Evolutionary conservation across 2,797 vertebrate genomes (phyloP), one percentile per base, ranked within the genome.

Genomic region (Muraenolepis orangiensis): DNA sequence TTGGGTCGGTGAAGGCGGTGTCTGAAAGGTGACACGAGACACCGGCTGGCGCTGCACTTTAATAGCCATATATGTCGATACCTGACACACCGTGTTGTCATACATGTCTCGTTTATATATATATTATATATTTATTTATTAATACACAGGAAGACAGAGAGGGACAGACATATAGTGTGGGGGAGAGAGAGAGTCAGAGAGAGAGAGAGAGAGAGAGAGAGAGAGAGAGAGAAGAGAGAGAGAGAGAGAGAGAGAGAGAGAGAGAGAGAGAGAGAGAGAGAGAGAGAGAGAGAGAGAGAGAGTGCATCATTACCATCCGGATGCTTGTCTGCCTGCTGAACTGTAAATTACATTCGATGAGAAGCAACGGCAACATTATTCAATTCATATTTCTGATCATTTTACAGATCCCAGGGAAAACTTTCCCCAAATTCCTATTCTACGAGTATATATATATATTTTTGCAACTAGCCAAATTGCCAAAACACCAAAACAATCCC

Each of bases 231-330:
- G 38, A 18, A 46, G 46, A 26, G 51, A 61, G 7, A 61, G n/a
- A 61, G 51, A n/a, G 7, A 61, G 3, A 64, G 23, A 10, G 42
- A 46, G 46, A 26, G 51, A 61, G 7, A 61, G n/a, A 61, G 51
- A n/a, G 7, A 61, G 3, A 64, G 23, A 10, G 57, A 12, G 57
- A 26, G 1, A 2, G 51, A 57, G 51, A 57, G 8, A 23, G 51
- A 18, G 40, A 42, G 12, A 14, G 13, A 57, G n/a, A 12, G 38
- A 6, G 11, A 10, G 38, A 12, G 38, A 40, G 38, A 40, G 12
- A 6, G 38, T 2, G 38, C n/a, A 64, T 23, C 20, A 57, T 57
- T 16, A 57, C 23, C 51, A 79, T 77, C 85, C 84, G 82, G 70
- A 75, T 36, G 84, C 23, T 57, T 10, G 8, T 61, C 51, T 61